phyloP scores from a whole-genome alignment of 2,888 invertebrate species.

The Mylabris sibirica region DNA sequence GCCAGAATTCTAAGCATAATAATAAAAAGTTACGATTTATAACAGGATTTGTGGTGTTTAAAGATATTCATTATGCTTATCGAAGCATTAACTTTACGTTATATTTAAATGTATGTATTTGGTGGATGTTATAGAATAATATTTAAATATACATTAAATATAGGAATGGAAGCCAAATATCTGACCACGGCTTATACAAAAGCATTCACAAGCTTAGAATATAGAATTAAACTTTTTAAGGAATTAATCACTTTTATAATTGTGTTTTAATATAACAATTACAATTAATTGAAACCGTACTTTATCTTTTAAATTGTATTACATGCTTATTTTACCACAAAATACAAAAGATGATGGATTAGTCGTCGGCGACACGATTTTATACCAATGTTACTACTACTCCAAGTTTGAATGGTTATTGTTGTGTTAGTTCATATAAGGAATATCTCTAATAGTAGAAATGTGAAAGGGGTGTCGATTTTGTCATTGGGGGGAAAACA shows the following conservation, averaged over 20 bases:
- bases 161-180: neutral
- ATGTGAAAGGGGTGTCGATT: conserved; percentile 15
- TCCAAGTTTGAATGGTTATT: neutral
- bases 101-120: neutral
- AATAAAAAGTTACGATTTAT: neutral
- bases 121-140: neutral
- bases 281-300: conserved; percentile 6
- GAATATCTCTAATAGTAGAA: neutral
- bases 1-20: neutral
- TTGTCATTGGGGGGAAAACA: neutral
- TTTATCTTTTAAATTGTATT: neutral
- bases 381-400: neutral
- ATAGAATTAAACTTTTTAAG: conserved; percentile 32
- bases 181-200: conserved; percentile 14
- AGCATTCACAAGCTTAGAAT: conserved; percentile 22
- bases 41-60: neutral
- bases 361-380: neutral
- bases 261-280: conserved; percentile 25
- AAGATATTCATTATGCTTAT: neutral
- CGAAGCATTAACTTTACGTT: neutral
- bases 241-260: conserved; percentile 35
- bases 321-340: neutral
- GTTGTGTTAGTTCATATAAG: neutral
- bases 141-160: neutral
- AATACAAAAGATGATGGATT: neutral